A percentile compares a stretch with the other conserved stretches of the same genome.
phyloP scores from a whole-genome alignment of 2,888 invertebrate species.

The Apocheima hispidaria region DNA sequence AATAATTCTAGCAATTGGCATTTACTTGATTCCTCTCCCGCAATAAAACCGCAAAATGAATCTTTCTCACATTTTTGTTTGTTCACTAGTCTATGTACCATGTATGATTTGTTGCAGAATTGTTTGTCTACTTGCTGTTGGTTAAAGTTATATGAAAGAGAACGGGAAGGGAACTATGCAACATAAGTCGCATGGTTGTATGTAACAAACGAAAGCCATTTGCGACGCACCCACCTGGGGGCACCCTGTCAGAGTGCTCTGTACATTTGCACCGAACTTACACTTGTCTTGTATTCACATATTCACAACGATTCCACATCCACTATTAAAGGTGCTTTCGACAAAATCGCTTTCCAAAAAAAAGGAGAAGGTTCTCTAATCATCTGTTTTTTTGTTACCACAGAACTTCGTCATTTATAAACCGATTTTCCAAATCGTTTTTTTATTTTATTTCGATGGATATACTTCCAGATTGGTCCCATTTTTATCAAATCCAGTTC shows the following conservation, averaged over 20 bases:
- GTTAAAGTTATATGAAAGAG: slow-evolving; percentile 44
- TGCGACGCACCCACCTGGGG: slow-evolving; percentile 67
- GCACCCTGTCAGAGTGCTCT: slow-evolving; percentile 48
- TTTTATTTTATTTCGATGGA: too few species aligned
- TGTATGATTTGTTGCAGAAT: slow-evolving; percentile 27
- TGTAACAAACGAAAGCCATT: slow-evolving; percentile 73
- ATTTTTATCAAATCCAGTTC: too few species aligned
- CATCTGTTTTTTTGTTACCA: too few species aligned
- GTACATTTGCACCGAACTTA: slow-evolving; percentile 44
- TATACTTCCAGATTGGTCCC: too few species aligned
- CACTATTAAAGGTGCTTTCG: slow-evolving; percentile 5
- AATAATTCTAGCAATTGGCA: not conserved
- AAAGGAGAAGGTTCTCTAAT: too few species aligned
- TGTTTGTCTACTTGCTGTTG: slow-evolving; percentile 33
- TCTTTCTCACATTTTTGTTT: slow-evolving; percentile 10
- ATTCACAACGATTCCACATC: slow-evolving; percentile 14
- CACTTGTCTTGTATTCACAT: slow-evolving; percentile 34
- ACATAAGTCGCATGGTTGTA: slow-evolving; percentile 48
- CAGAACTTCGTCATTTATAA: too few species aligned
- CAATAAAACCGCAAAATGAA: not conserved
- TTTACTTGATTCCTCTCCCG: not conserved
- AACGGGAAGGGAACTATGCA: slow-evolving; percentile 50
- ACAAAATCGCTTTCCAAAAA: too few species aligned
- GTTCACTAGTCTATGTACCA: slow-evolving; percentile 14
- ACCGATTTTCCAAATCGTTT: too few species aligned